Percentiles rank a stretch among this genome's conserved stretches.
Conservation (phyloP, 2,797 vertebrate species). For the Lycodopsis pacificus region DNA sequence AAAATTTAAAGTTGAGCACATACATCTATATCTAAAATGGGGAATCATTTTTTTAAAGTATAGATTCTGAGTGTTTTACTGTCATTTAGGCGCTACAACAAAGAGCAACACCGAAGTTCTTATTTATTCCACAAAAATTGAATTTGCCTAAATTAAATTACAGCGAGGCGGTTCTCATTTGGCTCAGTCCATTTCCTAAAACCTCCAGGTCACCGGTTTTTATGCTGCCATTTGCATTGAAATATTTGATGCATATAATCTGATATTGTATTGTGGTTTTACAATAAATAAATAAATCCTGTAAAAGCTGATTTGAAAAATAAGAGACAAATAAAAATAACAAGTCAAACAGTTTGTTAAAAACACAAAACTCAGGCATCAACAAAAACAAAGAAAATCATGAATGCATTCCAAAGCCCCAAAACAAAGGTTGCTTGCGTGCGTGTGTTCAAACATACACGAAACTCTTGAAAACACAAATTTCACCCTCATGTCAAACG, state of each 20-base stretch:
- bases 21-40: not conserved
- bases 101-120: not conserved
- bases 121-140: not conserved
- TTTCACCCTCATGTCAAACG: constrained; percentile 23
- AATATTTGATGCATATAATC: not conserved
- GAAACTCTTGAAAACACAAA: constrained; percentile 4
- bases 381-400: not conserved
- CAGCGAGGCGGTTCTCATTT: not conserved
- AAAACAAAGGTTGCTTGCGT: constrained; percentile 40
- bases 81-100: not conserved
- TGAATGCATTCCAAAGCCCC: constrained; percentile 22
- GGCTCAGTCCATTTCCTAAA: not conserved
- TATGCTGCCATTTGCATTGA: not conserved
- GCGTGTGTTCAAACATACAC: constrained; percentile 43
- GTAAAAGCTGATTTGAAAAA: not conserved
- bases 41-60: not conserved
- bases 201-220: not conserved
- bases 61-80: not conserved
- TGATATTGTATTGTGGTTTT: not conserved
- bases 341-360: not conserved
- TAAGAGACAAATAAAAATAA: not conserved
- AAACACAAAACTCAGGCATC: constrained; percentile 3
- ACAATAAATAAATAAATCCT: not conserved
- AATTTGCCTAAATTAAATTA: not conserved
- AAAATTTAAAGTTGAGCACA: not conserved